These are phyloP conservation scores for Amblyornis subalaris DNA, from an alignment of 2,113 vertebrate species.

Conservation along the genomic window DNA sequence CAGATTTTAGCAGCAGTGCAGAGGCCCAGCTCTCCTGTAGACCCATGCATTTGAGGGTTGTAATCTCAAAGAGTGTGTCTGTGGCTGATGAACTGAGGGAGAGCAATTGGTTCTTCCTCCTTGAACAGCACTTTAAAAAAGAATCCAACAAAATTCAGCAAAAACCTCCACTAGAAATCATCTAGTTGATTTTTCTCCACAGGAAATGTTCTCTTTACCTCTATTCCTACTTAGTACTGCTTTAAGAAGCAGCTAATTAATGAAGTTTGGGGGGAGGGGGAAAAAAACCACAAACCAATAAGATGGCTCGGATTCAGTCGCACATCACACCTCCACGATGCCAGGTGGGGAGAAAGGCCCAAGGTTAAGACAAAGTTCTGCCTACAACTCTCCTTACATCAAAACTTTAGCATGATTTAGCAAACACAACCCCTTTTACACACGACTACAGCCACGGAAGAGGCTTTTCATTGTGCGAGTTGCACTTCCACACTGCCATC, in stretches of 20 bases:
- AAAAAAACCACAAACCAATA: neutral
- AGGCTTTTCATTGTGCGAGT: neutral
- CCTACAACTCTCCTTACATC: neutral
- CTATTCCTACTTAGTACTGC: neutral
- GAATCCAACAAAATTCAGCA: neutral
- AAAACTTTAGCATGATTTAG: neutral
- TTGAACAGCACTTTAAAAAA: neutral
- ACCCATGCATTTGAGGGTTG: neutral
- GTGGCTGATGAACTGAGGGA: neutral
- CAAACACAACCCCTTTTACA: rapidly evolving
- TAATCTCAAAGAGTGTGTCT: neutral
- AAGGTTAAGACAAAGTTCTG: neutral
- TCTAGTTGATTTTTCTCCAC: neutral
- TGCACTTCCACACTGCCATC: conserved; percentile 66
- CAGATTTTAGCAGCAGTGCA: neutral
- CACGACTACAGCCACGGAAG: rapidly evolving
- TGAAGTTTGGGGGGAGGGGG: neutral
- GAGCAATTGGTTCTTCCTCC: neutral
- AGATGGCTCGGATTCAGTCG: neutral
- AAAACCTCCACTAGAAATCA: neutral
- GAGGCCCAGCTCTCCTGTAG: neutral
- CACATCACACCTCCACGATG: rapidly evolving
- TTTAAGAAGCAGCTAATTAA: neutral
- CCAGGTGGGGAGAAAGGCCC: neutral
- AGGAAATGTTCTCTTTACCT: neutral